Base-by-base conservation (phyloP, 1,140 invertebrate genomes). In the Drosophila willistoni region DNA sequence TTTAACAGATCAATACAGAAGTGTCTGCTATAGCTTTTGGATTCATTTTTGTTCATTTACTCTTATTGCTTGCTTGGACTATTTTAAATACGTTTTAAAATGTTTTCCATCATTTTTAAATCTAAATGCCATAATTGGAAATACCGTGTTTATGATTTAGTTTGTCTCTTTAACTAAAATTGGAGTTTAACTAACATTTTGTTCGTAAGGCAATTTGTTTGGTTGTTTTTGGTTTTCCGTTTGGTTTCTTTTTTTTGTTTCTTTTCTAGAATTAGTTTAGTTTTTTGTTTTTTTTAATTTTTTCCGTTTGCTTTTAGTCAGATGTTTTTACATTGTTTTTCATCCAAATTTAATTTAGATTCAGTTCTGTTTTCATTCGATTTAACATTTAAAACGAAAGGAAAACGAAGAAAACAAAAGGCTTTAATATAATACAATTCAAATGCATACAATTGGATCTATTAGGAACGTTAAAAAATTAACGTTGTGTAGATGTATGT, bases 331-430 rank as follows among this genome's bases (percentile, higher is more conserved):
- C 73, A 70, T 87, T 90, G 80, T 87, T 89, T 87, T 89, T 71
- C 78, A 87, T 87, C 84, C 84, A 87, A 87, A 87, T 87, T 89
- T 76, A 89, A 87, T 87, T 87, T 87, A 87, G 84, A 87, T 87
- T 87, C 84, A 83, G 84, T 89, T 80, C 77, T 66, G 75, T 87
- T 62, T 19, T 51, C 69, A 68, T 68, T 84, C 80, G 67, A 80
- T 80, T 84, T 84, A 29, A 29, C 29, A 29, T 29, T 29, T 29
- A 6, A 29, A 29, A 29, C 51, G 57, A 87, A 79, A 77, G 61
- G 64, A 75, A 84, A 79, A 73, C 51, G 22, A 39, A 61, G 2
- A 12, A 61, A 69, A 60, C 56, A 79, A 51, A 51, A 51, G 17
- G 17, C 14, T 51, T 51, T 22, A 82, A 79, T 87, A 67, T 55